These are phyloP conservation scores for Phallusia fumigata DNA, from an alignment of 23 tunicate species.

Conservation along the genomic window DNA sequence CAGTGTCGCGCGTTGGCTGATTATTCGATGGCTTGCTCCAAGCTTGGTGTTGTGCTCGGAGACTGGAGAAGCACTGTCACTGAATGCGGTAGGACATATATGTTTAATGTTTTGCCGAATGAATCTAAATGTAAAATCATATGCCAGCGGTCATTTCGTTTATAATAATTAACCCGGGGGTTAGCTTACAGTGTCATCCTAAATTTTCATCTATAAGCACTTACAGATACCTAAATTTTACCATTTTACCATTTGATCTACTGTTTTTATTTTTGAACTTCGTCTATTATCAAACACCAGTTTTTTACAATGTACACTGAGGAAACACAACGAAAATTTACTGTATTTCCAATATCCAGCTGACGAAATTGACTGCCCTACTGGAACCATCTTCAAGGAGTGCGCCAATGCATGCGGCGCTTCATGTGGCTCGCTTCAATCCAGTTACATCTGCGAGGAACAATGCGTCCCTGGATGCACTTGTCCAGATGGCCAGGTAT, in stretches of 20 bases:
- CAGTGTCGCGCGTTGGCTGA: slow-evolving; percentile 92
- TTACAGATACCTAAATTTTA: too few relatives aligned
- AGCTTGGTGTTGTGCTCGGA: slow-evolving; percentile 83
- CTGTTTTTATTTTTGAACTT: too few relatives aligned
- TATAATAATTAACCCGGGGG: too few relatives aligned
- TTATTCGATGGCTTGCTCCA: slow-evolving; percentile 91
- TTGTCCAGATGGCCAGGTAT: slow-evolving; percentile 85
- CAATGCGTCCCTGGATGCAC: slow-evolving; percentile 99
- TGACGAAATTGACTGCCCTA: slow-evolving; percentile 72
- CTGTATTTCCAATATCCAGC: slow-evolving; percentile 22
- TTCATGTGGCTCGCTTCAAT: slow-evolving; percentile 93
- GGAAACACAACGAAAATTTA: too few relatives aligned
- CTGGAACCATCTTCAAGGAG: slow-evolving; percentile 85
- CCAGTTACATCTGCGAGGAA: slow-evolving; percentile 77
- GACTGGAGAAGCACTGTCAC: slow-evolving; percentile 75
- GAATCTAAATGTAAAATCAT: too few relatives aligned
- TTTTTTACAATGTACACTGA: too few relatives aligned
- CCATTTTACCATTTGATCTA: too few relatives aligned
- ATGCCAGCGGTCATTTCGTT: too few relatives aligned
- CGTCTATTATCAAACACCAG: too few relatives aligned
- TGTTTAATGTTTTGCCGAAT: too few relatives aligned
- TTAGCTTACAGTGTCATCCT: too few relatives aligned
- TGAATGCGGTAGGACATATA: slow-evolving; percentile 91
- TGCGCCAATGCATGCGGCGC: slow-evolving; percentile 97
- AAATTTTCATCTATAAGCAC: too few relatives aligned